phyloP scores from a whole-genome alignment of 2,113 vertebrate genomes.

The Ahaetulla prasina region DNA sequence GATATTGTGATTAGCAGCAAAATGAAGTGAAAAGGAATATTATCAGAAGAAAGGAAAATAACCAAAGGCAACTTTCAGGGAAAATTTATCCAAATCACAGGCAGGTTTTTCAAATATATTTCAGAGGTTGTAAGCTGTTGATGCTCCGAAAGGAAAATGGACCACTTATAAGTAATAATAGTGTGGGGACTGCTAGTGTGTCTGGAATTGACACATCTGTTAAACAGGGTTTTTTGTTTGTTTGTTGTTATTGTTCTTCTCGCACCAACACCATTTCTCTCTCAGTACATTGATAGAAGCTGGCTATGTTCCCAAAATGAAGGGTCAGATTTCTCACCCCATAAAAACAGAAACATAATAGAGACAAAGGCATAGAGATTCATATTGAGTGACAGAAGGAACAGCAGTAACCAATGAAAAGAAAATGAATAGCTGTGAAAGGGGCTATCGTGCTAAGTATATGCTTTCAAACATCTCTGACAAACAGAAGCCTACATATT shows the following conservation, averaged over 20 bases:
- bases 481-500: neutral
- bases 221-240: slow-evolving; percentile 30
- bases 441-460: neutral
- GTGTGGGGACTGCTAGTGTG: slow-evolving; percentile 23
- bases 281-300: slow-evolving; percentile 21
- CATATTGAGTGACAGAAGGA: slow-evolving; percentile 31
- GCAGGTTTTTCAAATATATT: slow-evolving; percentile 64
- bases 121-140: slow-evolving; percentile 52
- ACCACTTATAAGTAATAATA: slow-evolving; percentile 65
- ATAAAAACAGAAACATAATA: neutral
- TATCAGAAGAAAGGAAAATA: slow-evolving; percentile 58
- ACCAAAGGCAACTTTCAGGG: slow-evolving; percentile 60
- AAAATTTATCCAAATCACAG: slow-evolving; percentile 64
- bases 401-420: slow-evolving; percentile 4
- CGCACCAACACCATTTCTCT: neutral
- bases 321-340: slow-evolving; percentile 26
- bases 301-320: slow-evolving; percentile 11
- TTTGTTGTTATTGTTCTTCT: neutral
- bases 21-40: slow-evolving; percentile 43
- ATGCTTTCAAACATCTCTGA: slow-evolving; percentile 37
- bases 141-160: slow-evolving; percentile 64
- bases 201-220: slow-evolving; percentile 22
- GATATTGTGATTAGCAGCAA: slow-evolving; percentile 1
- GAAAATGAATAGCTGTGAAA: slow-evolving; percentile 15
- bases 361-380: neutral